Percentiles rank a stretch among this genome's conserved stretches.
Conservation (phyloP, 2,888 invertebrate genomes). For the Tiphia femorata region DNA sequence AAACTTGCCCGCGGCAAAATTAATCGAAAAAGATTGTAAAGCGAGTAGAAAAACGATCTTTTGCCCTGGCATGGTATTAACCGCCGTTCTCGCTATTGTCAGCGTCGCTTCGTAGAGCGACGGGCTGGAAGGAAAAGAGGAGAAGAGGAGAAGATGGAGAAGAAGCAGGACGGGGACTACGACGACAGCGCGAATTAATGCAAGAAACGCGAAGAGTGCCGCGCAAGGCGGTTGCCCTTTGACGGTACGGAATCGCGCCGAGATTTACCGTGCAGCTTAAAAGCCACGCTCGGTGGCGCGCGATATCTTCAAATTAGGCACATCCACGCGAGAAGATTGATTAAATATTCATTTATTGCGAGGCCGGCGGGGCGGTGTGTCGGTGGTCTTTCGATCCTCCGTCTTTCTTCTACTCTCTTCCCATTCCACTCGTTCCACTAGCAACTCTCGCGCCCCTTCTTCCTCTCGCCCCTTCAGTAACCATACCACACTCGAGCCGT, state of each 20-base stretch:
- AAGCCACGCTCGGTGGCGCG: slow-evolving; percentile 22
- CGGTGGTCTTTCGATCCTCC: slow-evolving; percentile 5
- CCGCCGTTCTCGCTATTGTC: no score
- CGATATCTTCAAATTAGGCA: slow-evolving; percentile 56
- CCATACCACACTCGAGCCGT: slow-evolving; percentile 27
- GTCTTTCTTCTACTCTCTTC: not conserved
- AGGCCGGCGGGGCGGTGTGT: slow-evolving; percentile 22
- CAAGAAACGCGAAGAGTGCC: no score
- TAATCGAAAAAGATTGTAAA: no score
- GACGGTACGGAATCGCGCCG: not conserved
- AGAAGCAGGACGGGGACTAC: no score
- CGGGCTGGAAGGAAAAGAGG: no score
- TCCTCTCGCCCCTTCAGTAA: slow-evolving; percentile 1
- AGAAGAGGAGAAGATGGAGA: no score
- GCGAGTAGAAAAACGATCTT: no score
- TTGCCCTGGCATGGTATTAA: no score
- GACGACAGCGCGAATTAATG: no score
- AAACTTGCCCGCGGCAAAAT: no score
- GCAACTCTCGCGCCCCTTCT: not conserved
- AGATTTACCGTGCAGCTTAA: slow-evolving; percentile 41
- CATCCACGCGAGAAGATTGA: slow-evolving; percentile 61
- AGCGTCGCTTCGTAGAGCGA: no score
- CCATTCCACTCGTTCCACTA: not conserved
- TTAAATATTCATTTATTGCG: slow-evolving; percentile 64
- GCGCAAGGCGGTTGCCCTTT: no score